A percentile compares a stretch with the other conserved stretches of the same genome.
These are phyloP conservation scores for Myiotriccus ornatus DNA, from an alignment of 2,797 vertebrate genomes.

Conservation along the genomic window DNA sequence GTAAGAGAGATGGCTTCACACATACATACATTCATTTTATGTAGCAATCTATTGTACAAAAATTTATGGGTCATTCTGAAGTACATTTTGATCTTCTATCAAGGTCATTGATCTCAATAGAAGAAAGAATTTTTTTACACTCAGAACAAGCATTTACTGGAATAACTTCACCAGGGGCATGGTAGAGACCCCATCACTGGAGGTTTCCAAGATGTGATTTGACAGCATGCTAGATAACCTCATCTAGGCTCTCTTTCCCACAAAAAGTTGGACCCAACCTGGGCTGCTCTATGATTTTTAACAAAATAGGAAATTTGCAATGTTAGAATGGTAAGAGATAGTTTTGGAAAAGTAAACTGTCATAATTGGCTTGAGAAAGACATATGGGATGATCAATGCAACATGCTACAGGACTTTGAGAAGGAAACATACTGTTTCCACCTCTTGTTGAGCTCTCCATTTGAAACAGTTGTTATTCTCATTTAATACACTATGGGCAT, in stretches of 20 bases:
- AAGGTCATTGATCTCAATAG: neutral
- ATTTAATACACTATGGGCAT: neutral
- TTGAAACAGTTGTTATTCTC: neutral
- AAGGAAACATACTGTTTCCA: neutral
- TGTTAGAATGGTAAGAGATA: neutral
- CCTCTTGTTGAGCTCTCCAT: neutral
- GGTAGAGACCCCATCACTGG: neutral
- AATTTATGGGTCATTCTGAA: neutral
- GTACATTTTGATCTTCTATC: neutral
- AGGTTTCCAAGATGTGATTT: neutral
- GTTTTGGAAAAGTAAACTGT: neutral
- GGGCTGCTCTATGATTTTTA: neutral
- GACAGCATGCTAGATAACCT: neutral
- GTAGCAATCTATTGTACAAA: neutral
- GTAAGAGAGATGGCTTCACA: neutral
- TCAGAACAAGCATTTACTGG: neutral
- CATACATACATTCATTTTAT: rapidly evolving
- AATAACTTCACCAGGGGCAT: neutral
- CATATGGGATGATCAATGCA: neutral
- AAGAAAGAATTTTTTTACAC: neutral
- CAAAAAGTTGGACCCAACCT: neutral
- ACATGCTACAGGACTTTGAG: neutral
- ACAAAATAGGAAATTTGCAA: neutral
- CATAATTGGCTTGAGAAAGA: neutral
- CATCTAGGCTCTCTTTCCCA: neutral